phyloP scores from a whole-genome alignment of 2,113 vertebrate genomes.

The Lates calcarifer region DNA sequence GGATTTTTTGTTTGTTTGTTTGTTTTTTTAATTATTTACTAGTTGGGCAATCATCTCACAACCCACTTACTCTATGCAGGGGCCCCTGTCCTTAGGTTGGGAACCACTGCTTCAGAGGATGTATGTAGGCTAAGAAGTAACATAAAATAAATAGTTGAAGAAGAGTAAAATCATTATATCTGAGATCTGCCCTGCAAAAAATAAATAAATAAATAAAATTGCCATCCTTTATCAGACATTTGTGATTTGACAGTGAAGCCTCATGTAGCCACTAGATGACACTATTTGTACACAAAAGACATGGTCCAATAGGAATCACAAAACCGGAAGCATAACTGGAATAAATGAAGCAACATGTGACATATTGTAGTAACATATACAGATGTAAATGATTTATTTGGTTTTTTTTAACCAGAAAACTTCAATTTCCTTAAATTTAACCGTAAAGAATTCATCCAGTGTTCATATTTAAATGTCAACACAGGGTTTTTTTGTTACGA shows the following conservation, averaged over 20 bases:
- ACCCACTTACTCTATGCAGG: too few relatives aligned
- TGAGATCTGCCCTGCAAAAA: background rate
- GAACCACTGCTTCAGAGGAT: background rate
- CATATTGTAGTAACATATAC: background rate
- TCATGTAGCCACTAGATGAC: constrained; percentile 64
- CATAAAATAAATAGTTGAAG: background rate
- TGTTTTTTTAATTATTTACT: too few relatives aligned
- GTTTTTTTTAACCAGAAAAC: background rate
- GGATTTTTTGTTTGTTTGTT: too few relatives aligned
- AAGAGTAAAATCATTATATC: background rate
- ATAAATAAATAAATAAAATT: too few relatives aligned
- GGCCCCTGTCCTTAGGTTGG: too few relatives aligned
- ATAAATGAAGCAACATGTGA: constrained; percentile 33
- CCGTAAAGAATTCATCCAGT: background rate
- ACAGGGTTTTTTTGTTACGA: background rate
- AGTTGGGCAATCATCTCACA: background rate
- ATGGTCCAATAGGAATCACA: background rate
- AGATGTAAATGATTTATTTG: background rate
- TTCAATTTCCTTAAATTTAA: background rate
- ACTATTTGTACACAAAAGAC: constrained; percentile 49
- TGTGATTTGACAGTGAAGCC: background rate
- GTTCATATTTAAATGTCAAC: background rate
- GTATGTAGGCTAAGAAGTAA: background rate
- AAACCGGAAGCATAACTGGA: constrained; percentile 2
- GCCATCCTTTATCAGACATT: background rate